Conservation (phyloP, 2,888 invertebrate species). For the Automeris io region DNA sequence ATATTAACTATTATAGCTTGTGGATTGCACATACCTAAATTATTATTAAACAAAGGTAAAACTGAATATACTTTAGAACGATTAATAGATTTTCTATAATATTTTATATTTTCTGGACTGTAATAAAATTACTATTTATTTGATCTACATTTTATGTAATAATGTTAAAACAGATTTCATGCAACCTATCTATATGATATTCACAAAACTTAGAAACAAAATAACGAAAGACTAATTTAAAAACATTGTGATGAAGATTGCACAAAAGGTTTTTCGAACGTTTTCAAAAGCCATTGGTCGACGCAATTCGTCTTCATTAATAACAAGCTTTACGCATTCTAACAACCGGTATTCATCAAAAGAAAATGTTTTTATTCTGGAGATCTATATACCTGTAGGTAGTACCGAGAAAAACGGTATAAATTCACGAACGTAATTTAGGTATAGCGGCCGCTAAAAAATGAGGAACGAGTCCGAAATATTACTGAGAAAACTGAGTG, state of each 20-base stretch:
- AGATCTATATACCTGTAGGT: constrained; percentile 26
- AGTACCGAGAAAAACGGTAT: constrained; percentile 34
- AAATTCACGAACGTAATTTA: constrained; percentile 25
- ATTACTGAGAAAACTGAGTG: constrained; percentile 4
- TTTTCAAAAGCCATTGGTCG: constrained; percentile 43
- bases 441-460: constrained; percentile 20
- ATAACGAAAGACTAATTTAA: constrained; percentile 23
- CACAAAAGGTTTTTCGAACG: constrained; percentile 24
- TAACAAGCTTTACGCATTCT: constrained; percentile 30
- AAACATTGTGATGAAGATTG: constrained; percentile 17
- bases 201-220: too few relatives aligned
- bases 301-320: constrained; percentile 58
- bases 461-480: constrained; percentile 9
- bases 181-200: too few relatives aligned
- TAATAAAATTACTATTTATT: too few relatives aligned
- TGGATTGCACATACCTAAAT: too few relatives aligned
- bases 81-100: too few relatives aligned
- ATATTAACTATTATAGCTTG: too few relatives aligned
- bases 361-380: constrained; percentile 33
- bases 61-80: too few relatives aligned
- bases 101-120: too few relatives aligned
- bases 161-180: too few relatives aligned
- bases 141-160: too few relatives aligned
- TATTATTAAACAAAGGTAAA: too few relatives aligned
- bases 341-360: constrained; percentile 49